Conservation (phyloP, 2,888 invertebrate genomes). For the Agapostemon virescens region DNA sequence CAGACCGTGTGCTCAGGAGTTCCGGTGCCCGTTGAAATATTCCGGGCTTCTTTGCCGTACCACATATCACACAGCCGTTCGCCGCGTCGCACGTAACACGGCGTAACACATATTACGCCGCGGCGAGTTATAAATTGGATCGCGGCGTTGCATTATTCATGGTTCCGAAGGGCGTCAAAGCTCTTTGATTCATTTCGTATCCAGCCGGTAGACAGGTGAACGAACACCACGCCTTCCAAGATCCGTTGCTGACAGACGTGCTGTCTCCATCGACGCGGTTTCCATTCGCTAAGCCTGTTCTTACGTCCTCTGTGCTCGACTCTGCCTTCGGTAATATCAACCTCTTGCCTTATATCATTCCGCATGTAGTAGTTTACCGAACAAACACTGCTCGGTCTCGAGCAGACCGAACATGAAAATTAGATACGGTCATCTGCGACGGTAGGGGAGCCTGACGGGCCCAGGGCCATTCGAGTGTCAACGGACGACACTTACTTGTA, state of each 20-base stretch:
- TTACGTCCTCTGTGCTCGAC: background rate
- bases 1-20: conserved; percentile 49
- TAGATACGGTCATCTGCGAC: too few relatives aligned
- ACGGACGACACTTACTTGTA: too few relatives aligned
- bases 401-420: too few relatives aligned
- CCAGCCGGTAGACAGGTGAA: conserved; percentile 63
- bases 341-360: background rate
- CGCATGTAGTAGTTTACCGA: background rate
- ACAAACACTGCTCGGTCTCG: too few relatives aligned
- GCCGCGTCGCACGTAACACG: conserved; percentile 60
- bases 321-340: background rate
- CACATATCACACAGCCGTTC: conserved; percentile 56
- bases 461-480: too few relatives aligned
- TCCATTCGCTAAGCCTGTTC: conserved; percentile 7
- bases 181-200: conserved; percentile 74
- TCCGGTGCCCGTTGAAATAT: conserved; percentile 56
- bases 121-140: conserved; percentile 74
- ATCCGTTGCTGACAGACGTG: conserved; percentile 55
- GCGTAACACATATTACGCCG: conserved; percentile 70
- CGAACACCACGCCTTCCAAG: conserved; percentile 56
- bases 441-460: too few relatives aligned
- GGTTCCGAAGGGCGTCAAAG: conserved; percentile 71
- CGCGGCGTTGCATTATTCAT: conserved; percentile 73
- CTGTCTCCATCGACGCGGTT: conserved; percentile 46
- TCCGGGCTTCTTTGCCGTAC: conserved; percentile 61